phyloP scores from a whole-genome alignment of 2,888 invertebrate species.

The Pedicia rivosa region DNA sequence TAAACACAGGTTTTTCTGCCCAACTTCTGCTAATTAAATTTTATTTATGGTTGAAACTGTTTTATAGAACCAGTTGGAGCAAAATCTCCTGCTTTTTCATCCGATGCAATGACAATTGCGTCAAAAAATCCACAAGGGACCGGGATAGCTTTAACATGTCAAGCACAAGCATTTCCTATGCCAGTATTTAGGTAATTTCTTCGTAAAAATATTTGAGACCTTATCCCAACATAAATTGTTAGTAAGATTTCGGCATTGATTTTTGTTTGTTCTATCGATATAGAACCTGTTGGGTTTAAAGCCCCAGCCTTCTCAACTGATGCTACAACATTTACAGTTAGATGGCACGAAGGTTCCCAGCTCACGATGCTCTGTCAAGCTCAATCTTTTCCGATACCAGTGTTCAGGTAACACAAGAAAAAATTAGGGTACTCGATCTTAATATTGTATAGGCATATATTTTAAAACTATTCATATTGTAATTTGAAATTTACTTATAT shows the following conservation, averaged over 20 bases:
- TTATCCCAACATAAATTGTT: no score
- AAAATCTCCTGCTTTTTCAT: slow-evolving; percentile 47
- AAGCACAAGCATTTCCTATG: slow-evolving; percentile 37
- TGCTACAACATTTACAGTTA: slow-evolving; percentile 45
- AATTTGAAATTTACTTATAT: no score
- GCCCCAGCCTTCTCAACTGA: slow-evolving; percentile 48
- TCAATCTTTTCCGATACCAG: slow-evolving; percentile 53
- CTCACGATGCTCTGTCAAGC: slow-evolving; percentile 52
- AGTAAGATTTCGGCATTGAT: no score
- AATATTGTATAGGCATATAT: no score
- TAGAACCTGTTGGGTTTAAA: slow-evolving; percentile 47
- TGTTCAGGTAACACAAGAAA: slow-evolving; percentile 57
- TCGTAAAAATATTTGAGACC: no score
- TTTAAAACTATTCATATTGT: no score
- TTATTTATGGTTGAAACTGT: no score
- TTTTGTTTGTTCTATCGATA: slow-evolving; percentile 2
- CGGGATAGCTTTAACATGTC: slow-evolving; percentile 44
- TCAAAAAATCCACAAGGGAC: slow-evolving; percentile 37
- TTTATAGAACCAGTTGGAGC: slow-evolving; percentile 46
- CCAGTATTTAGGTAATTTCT: slow-evolving; percentile 5
- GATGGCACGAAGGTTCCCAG: slow-evolving; percentile 34
- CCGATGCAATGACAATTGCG: slow-evolving; percentile 43
- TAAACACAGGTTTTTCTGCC: no score
- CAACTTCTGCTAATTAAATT: no score
- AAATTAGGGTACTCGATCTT: no score